These are phyloP conservation scores for Hippocampus comes DNA, from an alignment of 2,113 vertebrate species.

Conservation along the genomic window DNA sequence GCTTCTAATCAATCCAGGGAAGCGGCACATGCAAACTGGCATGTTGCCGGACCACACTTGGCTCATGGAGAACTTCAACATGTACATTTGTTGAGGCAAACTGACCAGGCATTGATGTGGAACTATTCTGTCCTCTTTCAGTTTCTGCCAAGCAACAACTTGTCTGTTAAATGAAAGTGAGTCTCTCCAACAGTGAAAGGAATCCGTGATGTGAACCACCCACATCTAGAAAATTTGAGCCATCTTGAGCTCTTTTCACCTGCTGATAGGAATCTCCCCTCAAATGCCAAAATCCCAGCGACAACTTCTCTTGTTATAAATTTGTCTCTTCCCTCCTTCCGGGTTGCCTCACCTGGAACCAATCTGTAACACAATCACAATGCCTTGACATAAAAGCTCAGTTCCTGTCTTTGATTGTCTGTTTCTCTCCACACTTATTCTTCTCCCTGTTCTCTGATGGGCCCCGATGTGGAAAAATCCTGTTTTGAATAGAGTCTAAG, in stretches of 20 bases:
- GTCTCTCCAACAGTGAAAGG: background rate
- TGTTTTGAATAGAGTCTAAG: slow-evolving; percentile 48
- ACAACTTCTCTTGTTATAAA: slow-evolving; percentile 42
- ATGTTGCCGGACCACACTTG: slow-evolving; percentile 20
- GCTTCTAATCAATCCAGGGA: slow-evolving; percentile 80
- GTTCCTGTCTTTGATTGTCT: slow-evolving; percentile 70
- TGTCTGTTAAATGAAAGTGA: background rate
- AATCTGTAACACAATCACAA: slow-evolving; percentile 75
- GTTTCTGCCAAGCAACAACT: slow-evolving; percentile 11
- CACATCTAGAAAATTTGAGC: slow-evolving; percentile 37
- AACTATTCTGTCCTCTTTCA: slow-evolving; percentile 15
- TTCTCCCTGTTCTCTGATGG: slow-evolving; percentile 40
- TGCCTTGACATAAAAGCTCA: slow-evolving; percentile 73
- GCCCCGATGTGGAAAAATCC: slow-evolving; percentile 53
- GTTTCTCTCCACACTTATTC: slow-evolving; percentile 54
- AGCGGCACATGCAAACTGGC: slow-evolving; percentile 13
- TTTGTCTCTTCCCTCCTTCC: slow-evolving; percentile 40
- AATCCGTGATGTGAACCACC: slow-evolving; percentile 35
- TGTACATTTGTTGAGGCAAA: slow-evolving; percentile 11
- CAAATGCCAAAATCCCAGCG: slow-evolving; percentile 45
- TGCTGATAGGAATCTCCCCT: slow-evolving; percentile 43
- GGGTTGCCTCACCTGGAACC: slow-evolving; percentile 75
- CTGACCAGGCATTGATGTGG: slow-evolving; percentile 8
- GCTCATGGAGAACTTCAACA: slow-evolving; percentile 25
- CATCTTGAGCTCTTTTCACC: slow-evolving; percentile 47